phyloP scores from a whole-genome alignment of 2,797 vertebrate species.

The Ceryle rudis region DNA sequence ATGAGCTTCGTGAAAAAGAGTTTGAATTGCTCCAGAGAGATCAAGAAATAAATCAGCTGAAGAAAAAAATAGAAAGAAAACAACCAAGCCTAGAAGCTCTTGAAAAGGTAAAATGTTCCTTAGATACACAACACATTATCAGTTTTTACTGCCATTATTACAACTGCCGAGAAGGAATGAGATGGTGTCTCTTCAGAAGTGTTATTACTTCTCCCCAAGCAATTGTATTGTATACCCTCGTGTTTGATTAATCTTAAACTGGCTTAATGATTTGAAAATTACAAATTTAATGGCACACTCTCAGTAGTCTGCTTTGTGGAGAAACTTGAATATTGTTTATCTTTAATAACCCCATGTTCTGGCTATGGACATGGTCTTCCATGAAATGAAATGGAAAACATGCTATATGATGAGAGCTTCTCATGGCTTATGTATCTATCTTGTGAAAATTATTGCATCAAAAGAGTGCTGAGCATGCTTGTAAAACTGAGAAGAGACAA shows the following conservation, averaged over 20 bases:
- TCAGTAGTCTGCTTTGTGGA: neutral
- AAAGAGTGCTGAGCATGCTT: neutral
- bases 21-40: conserved; percentile 80
- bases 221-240: neutral
- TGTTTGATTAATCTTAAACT: neutral
- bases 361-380: neutral
- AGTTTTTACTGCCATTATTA: neutral
- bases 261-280: neutral
- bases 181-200: neutral
- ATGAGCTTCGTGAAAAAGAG: conserved; percentile 78
- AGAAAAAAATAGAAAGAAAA: conserved; percentile 76
- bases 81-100: conserved; percentile 51
- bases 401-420: neutral
- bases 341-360: neutral
- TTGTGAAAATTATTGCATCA: neutral
- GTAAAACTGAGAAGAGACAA: neutral
- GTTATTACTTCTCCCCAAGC: neutral
- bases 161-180: neutral
- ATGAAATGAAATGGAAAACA: neutral
- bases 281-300: neutral
- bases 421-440: neutral
- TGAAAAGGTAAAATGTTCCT: conserved; percentile 73
- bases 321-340: neutral
- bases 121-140: neutral
- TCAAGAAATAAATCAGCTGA: conserved; percentile 79